Evolutionary conservation across 2,113 vertebrate genomes (phyloP).

Genomic region (Melanerpes aurifrons): DNA sequence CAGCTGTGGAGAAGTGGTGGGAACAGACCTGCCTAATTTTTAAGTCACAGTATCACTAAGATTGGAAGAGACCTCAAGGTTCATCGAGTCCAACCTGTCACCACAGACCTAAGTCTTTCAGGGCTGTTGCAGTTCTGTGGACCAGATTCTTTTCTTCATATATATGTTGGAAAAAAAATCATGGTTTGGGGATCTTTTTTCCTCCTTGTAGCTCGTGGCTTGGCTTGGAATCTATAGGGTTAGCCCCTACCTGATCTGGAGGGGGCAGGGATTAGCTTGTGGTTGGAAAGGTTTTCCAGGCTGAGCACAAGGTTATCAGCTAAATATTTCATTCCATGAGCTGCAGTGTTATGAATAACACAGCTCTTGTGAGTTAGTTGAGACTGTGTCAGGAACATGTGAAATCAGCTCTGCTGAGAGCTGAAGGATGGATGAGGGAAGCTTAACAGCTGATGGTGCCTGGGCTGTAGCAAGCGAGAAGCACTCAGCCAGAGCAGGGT

Average conservation of each 20-base stretch:
- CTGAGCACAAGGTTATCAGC: neutral
- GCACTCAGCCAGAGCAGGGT: neutral
- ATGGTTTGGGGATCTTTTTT: too few species aligned
- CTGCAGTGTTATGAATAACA: neutral
- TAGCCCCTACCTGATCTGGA: neutral
- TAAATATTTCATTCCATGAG: neutral
- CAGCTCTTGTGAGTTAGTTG: neutral
- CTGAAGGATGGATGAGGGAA: neutral
- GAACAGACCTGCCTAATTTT: neutral
- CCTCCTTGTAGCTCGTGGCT: neutral
- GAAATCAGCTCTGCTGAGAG: neutral
- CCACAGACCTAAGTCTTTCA: neutral
- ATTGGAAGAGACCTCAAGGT: too few species aligned
- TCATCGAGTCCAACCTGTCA: too few species aligned
- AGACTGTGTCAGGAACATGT: neutral
- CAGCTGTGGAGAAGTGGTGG: neutral
- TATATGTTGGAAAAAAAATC: too few species aligned
- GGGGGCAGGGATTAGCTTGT: neutral
- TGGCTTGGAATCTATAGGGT: neutral
- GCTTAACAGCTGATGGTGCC: neutral
- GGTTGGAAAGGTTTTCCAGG: neutral
- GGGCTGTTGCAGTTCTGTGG: neutral
- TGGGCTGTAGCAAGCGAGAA: constrained; percentile 13
- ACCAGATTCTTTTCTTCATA: neutral
- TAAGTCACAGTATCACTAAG: neutral